Evolutionary conservation across 2,888 invertebrate genomes (phyloP).

Genomic region (Laothoe populi): DNA sequence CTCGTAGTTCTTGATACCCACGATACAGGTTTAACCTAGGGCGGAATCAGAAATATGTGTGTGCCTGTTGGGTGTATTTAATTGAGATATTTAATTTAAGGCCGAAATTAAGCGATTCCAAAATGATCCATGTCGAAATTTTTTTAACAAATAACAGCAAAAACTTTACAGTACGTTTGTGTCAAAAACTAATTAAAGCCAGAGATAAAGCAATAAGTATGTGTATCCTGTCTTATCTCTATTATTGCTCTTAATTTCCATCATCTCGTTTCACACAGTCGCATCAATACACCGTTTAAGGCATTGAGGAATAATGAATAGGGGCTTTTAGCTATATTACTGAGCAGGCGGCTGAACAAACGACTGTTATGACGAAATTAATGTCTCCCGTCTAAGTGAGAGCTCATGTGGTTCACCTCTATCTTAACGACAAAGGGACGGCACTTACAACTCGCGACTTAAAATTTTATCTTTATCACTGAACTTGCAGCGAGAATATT

Average conservation of each 20-base stretch:
- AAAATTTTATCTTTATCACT: slow-evolving; percentile 40
- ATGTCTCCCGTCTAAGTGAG: slow-evolving; percentile 64
- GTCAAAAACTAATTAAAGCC: neutral
- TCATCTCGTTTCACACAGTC: slow-evolving; percentile 43
- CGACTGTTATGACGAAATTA: slow-evolving; percentile 71
- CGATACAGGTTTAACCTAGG: too few relatives aligned
- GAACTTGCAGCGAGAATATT: slow-evolving; percentile 26
- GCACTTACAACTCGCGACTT: slow-evolving; percentile 34
- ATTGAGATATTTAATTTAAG: too few relatives aligned
- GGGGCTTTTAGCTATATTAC: slow-evolving; percentile 74
- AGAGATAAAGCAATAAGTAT: neutral
- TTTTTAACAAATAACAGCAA: too few relatives aligned
- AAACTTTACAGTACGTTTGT: neutral
- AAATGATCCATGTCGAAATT: too few relatives aligned
- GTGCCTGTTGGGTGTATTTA: too few relatives aligned
- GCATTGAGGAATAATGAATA: slow-evolving; percentile 58
- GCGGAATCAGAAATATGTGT: too few relatives aligned
- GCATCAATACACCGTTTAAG: slow-evolving; percentile 19
- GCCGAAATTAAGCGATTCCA: too few relatives aligned
- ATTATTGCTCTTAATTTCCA: slow-evolving; percentile 41
- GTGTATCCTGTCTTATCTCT: neutral
- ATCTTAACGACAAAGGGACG: slow-evolving; percentile 49
- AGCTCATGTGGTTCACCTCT: slow-evolving; percentile 63
- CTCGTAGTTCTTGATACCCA: too few relatives aligned
- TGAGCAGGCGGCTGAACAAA: slow-evolving; percentile 59